Evolutionary conservation across 2,888 invertebrate species (phyloP), one percentile per base, ranked within the genome.

Genomic region (Ellobium chinense): DNA sequence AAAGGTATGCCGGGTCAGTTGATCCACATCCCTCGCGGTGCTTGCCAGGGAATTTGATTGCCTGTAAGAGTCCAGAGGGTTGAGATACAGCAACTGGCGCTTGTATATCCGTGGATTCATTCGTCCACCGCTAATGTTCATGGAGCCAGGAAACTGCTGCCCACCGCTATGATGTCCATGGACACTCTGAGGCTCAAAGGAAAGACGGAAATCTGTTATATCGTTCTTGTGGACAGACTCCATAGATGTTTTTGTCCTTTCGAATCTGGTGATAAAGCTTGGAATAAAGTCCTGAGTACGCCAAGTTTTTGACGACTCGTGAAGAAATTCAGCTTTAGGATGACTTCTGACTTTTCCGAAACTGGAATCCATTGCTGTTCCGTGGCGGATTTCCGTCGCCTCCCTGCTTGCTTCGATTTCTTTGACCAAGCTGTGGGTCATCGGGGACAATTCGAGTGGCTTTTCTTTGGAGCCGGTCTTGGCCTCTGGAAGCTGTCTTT

Each of bases 231-330:
- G 65, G 34, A 36, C n/a, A 4, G 60, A 27, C 18, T 81, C 78
- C 9, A 87, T 54, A 2, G 89, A 87, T 24, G 89, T 84, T 81
- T 87, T 90, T 12, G 86, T 87, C 18, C 90, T 80, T 36, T 89
- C 88, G 21, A 85, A 85, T 18, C 88, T 75, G 1, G 90, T 86
- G n/a, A 87, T 88, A 81, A 89, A 90, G 27, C 88, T 88, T 14
- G 88, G 89, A 54, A 89, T 87, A 5, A 89, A 75, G 78, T 86
- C 87, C 7, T 87, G 85, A 27, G 86, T 80, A 80, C 56, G 54
- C 37, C 60, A 69, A 14, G 58, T 5, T 60, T 37, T 62, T 3
- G 36, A 34, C 24, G 68, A 69, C 14, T 39, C 69, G 60, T 68
- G 60, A 24, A n/a, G 27, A 69, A 68, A 69, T 12, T 70, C 72